Evolutionary conservation across 1,140 invertebrate genomes (phyloP), one percentile per base, ranked within the genome.

Genomic region (Panulirus ornatus): DNA sequence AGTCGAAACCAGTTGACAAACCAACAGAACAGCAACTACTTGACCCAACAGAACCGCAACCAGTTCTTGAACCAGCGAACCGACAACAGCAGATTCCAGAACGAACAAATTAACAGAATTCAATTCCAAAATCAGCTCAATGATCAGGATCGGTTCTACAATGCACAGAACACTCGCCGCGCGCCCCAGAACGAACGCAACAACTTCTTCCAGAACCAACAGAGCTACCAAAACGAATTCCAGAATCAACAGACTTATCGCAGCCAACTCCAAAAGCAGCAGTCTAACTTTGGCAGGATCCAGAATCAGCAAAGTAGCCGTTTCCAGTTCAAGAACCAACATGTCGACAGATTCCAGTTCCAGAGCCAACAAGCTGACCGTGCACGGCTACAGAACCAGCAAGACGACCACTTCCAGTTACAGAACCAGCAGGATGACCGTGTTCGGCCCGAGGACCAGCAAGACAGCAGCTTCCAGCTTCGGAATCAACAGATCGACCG

Each of bases 401-500:
- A n/a, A n/a, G 5, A 63, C 36, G 2, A 27, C 66, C 58, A 58
- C 5, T 42, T 16, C 19, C 47, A 73, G 27, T 47, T 42, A 27
- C 58, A 66, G 44, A 84, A 63, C 27, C 38, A 66, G 19, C 58
- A 66, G 6, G 6, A 9, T n/a, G n/a, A n/a, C n/a, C n/a, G n/a
- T n/a, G n/a, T n/a, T n/a, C n/a, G 44, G 40, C 44, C 44, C 75
- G 36, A 76, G 40, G 44, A 22, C 38, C 40, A 76, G 14, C 75
- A 44, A 3, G 40, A 76, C 1, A 14, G 3, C 22, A 8, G n/a
- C 8, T n/a, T 22, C n/a, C 75, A 40, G 14, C n/a, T 76, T 19
- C 75, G 44, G 75, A 42, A 42, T 40, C 75, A 76, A 40, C 75
- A 76, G 38, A 38, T 0, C 22, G n/a, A 44, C 75, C 14, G 73